These are phyloP conservation scores for Himalopsyche phryganea DNA, from an alignment of 1,140 invertebrate species.

Conservation along the genomic window DNA sequence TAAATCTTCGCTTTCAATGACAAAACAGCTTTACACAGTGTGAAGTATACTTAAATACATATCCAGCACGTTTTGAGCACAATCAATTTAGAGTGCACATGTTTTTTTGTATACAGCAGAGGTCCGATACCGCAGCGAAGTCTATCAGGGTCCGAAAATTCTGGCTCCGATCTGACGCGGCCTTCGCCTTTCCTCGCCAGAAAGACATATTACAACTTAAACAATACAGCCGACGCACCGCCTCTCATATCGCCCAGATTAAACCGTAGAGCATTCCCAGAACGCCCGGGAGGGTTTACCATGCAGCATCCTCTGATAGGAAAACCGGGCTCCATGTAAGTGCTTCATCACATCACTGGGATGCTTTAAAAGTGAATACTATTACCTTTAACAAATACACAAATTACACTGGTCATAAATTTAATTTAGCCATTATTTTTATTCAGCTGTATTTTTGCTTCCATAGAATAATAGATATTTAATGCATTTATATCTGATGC, in stretches of 20 bases:
- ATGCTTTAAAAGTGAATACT: no score
- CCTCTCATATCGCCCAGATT: constrained; percentile 38
- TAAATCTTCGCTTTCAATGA: no score
- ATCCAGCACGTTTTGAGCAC: background rate
- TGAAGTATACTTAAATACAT: background rate
- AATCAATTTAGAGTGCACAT: constrained; percentile 21
- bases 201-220: constrained; percentile 30
- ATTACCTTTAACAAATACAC: no score
- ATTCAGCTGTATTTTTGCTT: no score
- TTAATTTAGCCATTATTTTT: no score
- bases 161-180: constrained; percentile 21
- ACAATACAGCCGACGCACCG: constrained; percentile 21
- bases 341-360: constrained; percentile 6
- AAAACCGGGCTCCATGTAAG: constrained; percentile 43
- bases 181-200: constrained; percentile 31
- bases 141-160: constrained; percentile 19
- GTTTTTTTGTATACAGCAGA: constrained; percentile 29
- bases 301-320: constrained; percentile 32
- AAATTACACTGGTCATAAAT: no score
- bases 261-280: constrained; percentile 33
- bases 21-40: background rate
- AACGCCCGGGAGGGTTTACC: constrained; percentile 30
- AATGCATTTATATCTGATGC: no score
- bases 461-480: no score
- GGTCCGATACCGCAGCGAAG: constrained; percentile 31